Conservation (phyloP, 1,140 invertebrate species). For the Spodoptera frugiperda region DNA sequence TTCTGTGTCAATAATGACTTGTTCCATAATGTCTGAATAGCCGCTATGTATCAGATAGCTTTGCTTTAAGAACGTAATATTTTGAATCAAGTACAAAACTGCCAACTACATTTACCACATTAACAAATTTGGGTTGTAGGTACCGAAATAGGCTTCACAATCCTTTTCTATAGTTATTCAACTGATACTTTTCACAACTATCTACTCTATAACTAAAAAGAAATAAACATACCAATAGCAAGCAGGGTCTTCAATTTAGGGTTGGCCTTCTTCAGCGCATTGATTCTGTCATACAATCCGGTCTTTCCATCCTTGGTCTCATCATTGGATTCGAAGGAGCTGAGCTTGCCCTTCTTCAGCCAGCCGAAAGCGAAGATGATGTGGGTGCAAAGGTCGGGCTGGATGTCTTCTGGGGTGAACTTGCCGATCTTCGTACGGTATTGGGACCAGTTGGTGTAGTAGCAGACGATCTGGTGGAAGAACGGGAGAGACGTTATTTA, state of each 20-base stretch:
- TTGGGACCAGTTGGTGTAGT: conserved; percentile 99
- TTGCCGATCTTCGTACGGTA: conserved; percentile 97
- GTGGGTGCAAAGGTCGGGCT: conserved; percentile 97
- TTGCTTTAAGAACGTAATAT: no score
- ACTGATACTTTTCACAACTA: no score
- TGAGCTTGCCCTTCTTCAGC: conserved; percentile 97
- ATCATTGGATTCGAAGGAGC: conserved; percentile 96
- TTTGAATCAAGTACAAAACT: no score
- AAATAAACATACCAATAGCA: conserved; percentile 92
- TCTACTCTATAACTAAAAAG: no score
- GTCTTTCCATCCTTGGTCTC: conserved; percentile 96
- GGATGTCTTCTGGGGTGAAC: conserved; percentile 97
- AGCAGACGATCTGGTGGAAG: conserved; percentile 92
- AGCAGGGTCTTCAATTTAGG: conserved; percentile 95
- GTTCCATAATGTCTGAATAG: no score
- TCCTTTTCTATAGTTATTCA: no score
- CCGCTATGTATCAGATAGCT: no score
- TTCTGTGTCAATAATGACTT: no score
- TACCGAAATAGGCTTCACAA: no score
- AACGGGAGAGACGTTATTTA: background rate
- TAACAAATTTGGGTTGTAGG: no score
- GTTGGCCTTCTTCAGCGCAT: conserved; percentile 94
- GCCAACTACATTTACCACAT: no score
- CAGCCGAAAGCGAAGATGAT: conserved; percentile 98
- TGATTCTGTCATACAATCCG: conserved; percentile 95